A percentile compares a stretch with the other conserved stretches of the same genome.
Evolutionary conservation across 23 tunicate genomes (phyloP).

Genomic region (Halocynthia roretzi): DNA sequence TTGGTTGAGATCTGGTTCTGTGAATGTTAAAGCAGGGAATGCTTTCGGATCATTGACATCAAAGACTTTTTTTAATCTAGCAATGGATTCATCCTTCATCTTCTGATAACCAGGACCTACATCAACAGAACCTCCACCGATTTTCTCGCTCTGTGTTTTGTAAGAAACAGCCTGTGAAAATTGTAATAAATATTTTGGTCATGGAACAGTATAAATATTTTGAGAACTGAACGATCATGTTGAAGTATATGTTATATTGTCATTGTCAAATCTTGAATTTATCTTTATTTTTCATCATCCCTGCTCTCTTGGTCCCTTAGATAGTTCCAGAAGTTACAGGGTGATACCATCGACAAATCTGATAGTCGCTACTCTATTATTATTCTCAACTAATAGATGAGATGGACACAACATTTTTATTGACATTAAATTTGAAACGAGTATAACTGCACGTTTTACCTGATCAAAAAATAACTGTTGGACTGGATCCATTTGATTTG

Average conservation of each 20-base stretch:
- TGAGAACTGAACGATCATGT: not conserved
- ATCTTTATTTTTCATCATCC: not conserved
- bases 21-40: conserved; percentile 59
- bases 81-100: conserved; percentile 48
- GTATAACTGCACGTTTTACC: conserved; percentile 10
- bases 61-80: conserved; percentile 48
- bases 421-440: no score
- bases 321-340: no score
- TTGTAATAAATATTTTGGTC: not conserved
- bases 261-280: not conserved
- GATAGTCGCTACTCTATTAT: no score
- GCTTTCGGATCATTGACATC: conserved; percentile 49
- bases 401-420: not conserved
- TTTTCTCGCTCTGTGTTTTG: conserved; percentile 31
- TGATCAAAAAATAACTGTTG: conserved; percentile 22
- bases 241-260: not conserved
- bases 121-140: conserved; percentile 83
- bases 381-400: no score
- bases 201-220: no score
- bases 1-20: conserved; percentile 64
- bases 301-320: no score
- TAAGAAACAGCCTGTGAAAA: conserved; percentile 29
- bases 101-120: conserved; percentile 64
- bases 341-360: no score
- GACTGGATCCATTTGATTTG: conserved; percentile 19